phyloP scores from a whole-genome alignment of 2,113 vertebrate species.

The Dasyornis broadbenti region DNA sequence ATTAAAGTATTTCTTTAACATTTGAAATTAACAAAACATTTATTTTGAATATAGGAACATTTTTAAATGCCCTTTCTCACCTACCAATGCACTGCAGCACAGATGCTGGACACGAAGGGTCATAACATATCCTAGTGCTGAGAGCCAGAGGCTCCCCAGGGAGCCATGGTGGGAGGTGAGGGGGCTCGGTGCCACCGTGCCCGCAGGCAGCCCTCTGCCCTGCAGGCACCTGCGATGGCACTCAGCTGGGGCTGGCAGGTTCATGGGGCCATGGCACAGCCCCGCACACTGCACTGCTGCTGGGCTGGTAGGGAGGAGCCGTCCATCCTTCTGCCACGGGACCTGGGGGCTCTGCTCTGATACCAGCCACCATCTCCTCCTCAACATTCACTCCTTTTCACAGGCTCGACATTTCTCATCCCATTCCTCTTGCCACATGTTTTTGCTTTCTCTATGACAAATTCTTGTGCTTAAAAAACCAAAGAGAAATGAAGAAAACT shows the following conservation, averaged over 20 bases:
- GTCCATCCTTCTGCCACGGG: rapidly evolving
- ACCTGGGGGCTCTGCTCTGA: rapidly evolving
- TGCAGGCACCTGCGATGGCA: rapidly evolving
- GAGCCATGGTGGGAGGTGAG: rapidly evolving
- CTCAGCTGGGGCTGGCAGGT: rapidly evolving
- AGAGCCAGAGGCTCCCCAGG: neutral
- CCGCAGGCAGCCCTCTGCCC: neutral
- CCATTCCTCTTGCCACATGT: rapidly evolving
- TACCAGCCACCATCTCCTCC: neutral
- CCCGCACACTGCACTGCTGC: rapidly evolving
- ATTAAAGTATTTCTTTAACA: neutral
- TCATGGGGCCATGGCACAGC: rapidly evolving
- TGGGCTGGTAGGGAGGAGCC: neutral
- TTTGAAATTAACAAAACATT: neutral
- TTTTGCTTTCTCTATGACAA: neutral
- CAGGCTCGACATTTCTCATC: neutral
- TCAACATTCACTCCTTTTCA: neutral
- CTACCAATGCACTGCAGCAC: rapidly evolving
- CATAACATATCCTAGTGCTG: rapidly evolving
- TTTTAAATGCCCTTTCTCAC: neutral
- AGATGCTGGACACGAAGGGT: rapidly evolving
- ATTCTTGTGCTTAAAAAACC: neutral
- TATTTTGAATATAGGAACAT: neutral
- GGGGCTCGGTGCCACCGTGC: rapidly evolving
- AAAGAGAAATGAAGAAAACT: neutral